Evolutionary conservation across 2,797 vertebrate genomes (phyloP), one percentile per base, ranked within the genome.

Genomic region (Coluber constrictor): DNA sequence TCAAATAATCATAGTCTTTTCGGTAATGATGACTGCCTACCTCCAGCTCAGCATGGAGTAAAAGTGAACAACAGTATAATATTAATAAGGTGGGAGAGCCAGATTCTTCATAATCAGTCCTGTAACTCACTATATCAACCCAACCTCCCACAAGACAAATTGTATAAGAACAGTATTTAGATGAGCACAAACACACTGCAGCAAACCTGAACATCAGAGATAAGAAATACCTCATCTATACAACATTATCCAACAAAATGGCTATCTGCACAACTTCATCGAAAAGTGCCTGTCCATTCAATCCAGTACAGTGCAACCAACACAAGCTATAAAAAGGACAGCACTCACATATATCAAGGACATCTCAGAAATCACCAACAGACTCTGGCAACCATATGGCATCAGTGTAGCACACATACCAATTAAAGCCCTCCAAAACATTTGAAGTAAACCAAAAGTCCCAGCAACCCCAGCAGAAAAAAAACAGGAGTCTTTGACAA

Each of bases 1-100:
- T 93, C 88, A 66, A 92, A 55, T 91, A 18, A 66, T 90, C 74
- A 88, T 27, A 91, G 27, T 59, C 57, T 94, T 93, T 94, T 20
- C 87, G 23, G 37, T 51, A 43, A 90, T 29, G 61, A 88, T 92
- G 66, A 89, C 61, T 3, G 88, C 60, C 15, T n/a, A 89, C 2
- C n/a, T 43, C 20, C 74, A 47, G 29, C 61, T 92, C 89, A 87
- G 32, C 60, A 92, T 87, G 92, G 61, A 87, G 37, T 43, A 79
- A 59, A 87, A 90, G 87, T 66, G 60, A 20, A 61, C 32, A 87
- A 59, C 47, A 47, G 61, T 56, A 90, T 9, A 54, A 37, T 54
- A 32, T 32, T 83, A 89, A 51, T 47, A 27, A 20, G 55, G 7
- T 29, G 5, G 23, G n/a, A 57, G 55, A 87, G 6, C 5, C 43